phyloP scores from a whole-genome alignment of 2,113 vertebrate species.

The Cygnus atratus region DNA sequence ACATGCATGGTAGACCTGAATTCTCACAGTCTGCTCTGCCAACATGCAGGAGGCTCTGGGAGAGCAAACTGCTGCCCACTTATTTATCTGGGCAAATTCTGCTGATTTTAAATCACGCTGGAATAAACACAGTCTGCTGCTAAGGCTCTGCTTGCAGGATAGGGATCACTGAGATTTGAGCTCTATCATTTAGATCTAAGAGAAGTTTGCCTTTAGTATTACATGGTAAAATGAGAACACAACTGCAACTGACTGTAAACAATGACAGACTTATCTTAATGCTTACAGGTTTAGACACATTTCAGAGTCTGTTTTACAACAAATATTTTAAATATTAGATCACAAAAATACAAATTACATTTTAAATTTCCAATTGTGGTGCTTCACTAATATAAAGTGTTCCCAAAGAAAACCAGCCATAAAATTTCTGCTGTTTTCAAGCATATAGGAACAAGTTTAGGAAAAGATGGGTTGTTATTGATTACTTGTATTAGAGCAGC shows the following conservation, averaged over 20 bases:
- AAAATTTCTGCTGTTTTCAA: constrained; percentile 2
- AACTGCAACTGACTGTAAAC: background rate
- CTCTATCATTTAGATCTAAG: constrained; percentile 23
- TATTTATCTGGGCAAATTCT: constrained; percentile 27
- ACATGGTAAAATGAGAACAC: constrained; percentile 9
- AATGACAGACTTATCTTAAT: background rate
- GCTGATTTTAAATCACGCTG: constrained; percentile 19
- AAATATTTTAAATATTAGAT: background rate
- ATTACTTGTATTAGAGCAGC: constrained; percentile 5
- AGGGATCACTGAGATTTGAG: constrained; percentile 33
- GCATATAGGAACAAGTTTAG: background rate
- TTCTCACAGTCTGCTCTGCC: constrained; percentile 54
- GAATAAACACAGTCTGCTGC: background rate
- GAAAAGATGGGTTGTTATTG: background rate
- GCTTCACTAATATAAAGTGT: constrained; percentile 12
- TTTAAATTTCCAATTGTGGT: constrained; percentile 30
- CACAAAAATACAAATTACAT: background rate
- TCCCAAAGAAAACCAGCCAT: background rate
- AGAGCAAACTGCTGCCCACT: constrained; percentile 26
- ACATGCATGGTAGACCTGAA: constrained; percentile 45
- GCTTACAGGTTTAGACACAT: background rate
- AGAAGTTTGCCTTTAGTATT: constrained; percentile 49
- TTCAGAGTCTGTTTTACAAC: background rate
- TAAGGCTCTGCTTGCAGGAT: constrained; percentile 26
- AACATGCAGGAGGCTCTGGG: background rate